phyloP scores from a whole-genome alignment of 2,113 vertebrate species.

The Pogonocichla stellata region DNA sequence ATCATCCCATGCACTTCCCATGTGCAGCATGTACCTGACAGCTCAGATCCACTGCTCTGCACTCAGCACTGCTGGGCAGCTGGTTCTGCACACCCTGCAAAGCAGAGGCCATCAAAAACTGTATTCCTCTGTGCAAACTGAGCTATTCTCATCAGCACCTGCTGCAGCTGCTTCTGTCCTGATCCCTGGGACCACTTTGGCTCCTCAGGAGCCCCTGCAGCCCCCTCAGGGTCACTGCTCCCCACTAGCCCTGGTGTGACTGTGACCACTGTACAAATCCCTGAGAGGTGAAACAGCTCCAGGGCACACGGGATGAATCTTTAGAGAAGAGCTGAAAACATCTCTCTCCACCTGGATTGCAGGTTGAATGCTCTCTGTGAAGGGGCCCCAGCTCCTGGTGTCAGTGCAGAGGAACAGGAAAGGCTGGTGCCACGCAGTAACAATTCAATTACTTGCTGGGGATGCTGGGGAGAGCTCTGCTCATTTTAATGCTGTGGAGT shows the following conservation, averaged over 20 bases:
- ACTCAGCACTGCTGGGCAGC: background rate
- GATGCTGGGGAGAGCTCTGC: conserved; percentile 21
- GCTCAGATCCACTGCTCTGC: accelerated
- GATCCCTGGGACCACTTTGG: accelerated
- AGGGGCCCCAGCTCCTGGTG: background rate
- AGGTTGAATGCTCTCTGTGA: background rate
- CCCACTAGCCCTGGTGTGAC: accelerated
- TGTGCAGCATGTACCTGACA: accelerated
- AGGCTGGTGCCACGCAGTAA: background rate
- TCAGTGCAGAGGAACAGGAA: background rate
- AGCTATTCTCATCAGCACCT: background rate
- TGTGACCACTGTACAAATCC: background rate
- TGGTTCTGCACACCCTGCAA: background rate
- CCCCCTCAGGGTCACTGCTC: background rate
- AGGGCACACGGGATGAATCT: accelerated
- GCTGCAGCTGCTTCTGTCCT: background rate
- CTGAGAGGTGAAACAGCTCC: background rate
- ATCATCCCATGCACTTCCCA: accelerated
- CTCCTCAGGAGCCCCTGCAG: background rate
- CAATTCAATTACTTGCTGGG: conserved; percentile 28
- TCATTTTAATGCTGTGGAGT: conserved; percentile 28
- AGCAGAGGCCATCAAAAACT: background rate
- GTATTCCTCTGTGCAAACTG: background rate
- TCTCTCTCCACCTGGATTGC: background rate
- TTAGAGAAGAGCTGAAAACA: background rate